phyloP scores from a whole-genome alignment of 2,113 vertebrate species.

The Atrichornis clamosus region DNA sequence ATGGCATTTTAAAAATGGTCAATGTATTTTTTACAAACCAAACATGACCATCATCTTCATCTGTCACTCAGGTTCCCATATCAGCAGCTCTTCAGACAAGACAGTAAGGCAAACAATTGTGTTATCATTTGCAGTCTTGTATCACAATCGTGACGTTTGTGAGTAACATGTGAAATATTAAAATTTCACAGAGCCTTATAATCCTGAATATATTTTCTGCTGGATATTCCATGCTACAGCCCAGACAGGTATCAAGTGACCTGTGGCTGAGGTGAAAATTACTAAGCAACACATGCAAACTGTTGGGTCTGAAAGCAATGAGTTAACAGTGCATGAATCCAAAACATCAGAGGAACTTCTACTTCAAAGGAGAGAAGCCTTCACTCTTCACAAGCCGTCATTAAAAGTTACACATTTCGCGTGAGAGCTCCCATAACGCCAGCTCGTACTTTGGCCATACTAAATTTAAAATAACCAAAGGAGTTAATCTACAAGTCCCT shows the following conservation, averaged over 20 bases:
- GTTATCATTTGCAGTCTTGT: background rate
- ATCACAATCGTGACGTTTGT: background rate
- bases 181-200: background rate
- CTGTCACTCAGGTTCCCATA: background rate
- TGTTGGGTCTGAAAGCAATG: background rate
- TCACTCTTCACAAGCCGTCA: background rate
- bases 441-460: rapidly evolving
- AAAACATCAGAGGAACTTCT: background rate
- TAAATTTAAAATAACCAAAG: background rate
- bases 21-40: background rate
- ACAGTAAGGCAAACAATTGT: background rate
- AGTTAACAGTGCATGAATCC: background rate
- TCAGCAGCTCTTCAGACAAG: background rate
- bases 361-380: background rate
- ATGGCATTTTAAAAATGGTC: slow-evolving; percentile 6
- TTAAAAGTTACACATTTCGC: background rate
- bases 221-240: background rate
- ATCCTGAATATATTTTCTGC: background rate
- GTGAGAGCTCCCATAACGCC: background rate
- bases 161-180: background rate
- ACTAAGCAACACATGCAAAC: background rate
- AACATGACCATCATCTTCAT: background rate
- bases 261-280: background rate
- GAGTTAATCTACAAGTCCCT: background rate
- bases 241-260: background rate